Evolutionary conservation across 2,888 invertebrate genomes (phyloP).

Genomic region (Lydus trimaculatus): DNA sequence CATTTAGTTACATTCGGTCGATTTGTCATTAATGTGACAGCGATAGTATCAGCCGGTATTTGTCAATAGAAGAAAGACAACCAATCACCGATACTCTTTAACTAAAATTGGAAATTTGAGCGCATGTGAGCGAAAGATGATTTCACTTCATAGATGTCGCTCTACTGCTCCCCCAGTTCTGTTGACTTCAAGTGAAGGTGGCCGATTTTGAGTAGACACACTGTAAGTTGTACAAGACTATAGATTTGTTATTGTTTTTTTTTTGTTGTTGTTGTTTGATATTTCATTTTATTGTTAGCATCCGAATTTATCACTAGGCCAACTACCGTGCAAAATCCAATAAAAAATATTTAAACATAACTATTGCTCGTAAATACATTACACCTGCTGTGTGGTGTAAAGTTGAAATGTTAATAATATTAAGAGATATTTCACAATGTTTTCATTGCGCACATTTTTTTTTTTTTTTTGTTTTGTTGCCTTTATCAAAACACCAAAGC

Average conservation of each 20-base stretch:
- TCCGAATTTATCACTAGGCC: slow-evolving; percentile 9
- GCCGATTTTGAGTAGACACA: no score
- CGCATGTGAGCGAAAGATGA: no score
- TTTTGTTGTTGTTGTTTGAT: background rate
- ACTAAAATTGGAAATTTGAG: no score
- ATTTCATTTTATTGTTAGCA: slow-evolving; percentile 3
- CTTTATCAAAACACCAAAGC: background rate
- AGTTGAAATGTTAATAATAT: slow-evolving; percentile 13
- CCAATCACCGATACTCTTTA: no score
- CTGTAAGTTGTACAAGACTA: no score
- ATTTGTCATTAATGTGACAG: no score
- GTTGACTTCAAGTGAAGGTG: no score
- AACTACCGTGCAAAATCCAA: slow-evolving; percentile 12
- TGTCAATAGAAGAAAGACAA: no score
- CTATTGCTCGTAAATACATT: slow-evolving; percentile 15
- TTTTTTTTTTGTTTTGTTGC: background rate
- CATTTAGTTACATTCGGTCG: no score
- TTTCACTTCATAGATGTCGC: no score
- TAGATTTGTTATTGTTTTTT: background rate
- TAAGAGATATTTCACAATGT: slow-evolving; percentile 14
- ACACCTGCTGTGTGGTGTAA: slow-evolving; percentile 16
- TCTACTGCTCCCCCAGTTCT: no score
- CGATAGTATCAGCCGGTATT: no score
- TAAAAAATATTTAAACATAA: slow-evolving; percentile 11
- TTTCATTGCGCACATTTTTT: slow-evolving; percentile 11